Conservation (phyloP, 2,888 invertebrate species). For the Pseudanteris insignis region DNA sequence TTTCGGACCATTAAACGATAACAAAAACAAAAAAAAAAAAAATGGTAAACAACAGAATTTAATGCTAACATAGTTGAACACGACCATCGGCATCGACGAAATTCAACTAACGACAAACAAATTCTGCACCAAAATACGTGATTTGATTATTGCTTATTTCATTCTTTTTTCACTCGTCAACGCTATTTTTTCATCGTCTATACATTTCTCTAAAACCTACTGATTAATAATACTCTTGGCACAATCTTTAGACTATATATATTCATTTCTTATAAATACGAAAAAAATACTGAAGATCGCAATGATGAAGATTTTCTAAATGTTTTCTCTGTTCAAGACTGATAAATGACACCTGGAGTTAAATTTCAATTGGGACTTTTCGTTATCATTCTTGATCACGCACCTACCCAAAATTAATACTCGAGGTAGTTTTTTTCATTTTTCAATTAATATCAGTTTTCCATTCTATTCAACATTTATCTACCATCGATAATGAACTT, state of each 20-base stretch:
- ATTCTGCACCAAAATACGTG: no score
- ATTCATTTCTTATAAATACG: conserved; percentile 37
- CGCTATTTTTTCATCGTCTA: conserved; percentile 14
- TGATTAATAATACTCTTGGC: conserved; percentile 40
- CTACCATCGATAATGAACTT: neutral
- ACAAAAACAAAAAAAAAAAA: no score
- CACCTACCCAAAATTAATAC: conserved; percentile 3
- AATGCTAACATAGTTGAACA: conserved; percentile 25
- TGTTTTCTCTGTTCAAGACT: conserved; percentile 11
- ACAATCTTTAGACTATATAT: conserved; percentile 36
- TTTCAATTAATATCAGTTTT: conserved; percentile 25
- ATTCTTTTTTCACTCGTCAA: conserved; percentile 3
- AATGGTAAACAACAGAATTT: conserved; percentile 14
- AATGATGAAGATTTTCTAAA: conserved; percentile 17
- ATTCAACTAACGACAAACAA: conserved; percentile 18
- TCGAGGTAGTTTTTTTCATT: no score
- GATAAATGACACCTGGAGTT: conserved; percentile 28
- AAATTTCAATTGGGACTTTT: neutral
- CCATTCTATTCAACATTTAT: conserved; percentile 31
- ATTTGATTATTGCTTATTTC: conserved; percentile 1
- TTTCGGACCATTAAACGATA: no score
- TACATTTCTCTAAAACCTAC: conserved; percentile 32
- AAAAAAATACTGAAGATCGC: conserved; percentile 39
- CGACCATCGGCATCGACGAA: conserved; percentile 34
- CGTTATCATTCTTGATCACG: no score